A percentile compares a stretch with the other conserved stretches of the same genome.
Evolutionary conservation across 1,140 invertebrate genomes (phyloP).

Genomic region (Drosophila oshimai): DNA sequence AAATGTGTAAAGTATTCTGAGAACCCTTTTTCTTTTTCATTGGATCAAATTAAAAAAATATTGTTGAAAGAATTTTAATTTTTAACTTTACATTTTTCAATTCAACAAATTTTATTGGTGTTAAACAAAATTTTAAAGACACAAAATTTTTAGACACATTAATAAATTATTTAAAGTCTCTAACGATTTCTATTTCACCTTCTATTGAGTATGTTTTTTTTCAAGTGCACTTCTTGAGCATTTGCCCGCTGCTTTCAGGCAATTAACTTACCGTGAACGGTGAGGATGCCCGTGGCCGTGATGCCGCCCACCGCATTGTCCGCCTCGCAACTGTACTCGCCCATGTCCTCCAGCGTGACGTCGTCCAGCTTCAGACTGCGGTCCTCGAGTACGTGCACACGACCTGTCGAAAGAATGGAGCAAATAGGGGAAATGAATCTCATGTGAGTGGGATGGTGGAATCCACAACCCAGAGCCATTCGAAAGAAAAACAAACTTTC

Average conservation of each 20-base stretch:
- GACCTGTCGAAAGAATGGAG: conserved; percentile 74
- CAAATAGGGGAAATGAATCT: conserved; percentile 13
- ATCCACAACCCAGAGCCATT: not conserved
- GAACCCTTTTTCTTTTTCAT: no score
- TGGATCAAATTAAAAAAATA: no score
- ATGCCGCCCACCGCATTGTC: conserved; percentile 93
- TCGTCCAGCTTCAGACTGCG: conserved; percentile 90
- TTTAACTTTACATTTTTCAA: no score
- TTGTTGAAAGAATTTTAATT: no score
- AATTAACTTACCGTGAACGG: conserved; percentile 88
- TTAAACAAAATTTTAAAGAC: not conserved
- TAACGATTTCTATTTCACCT: not conserved
- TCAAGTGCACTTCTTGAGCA: not conserved
- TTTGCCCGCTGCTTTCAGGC: conserved; percentile 3
- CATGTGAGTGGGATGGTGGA: conserved; percentile 11
- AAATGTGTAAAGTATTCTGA: no score
- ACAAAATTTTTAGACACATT: no score
- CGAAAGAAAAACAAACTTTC: conserved; percentile 54
- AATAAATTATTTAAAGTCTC: no score
- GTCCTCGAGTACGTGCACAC: conserved; percentile 91
- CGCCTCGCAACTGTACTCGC: conserved; percentile 95
- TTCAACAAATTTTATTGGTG: no score
- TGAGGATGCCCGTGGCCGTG: conserved; percentile 90
- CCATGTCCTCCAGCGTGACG: conserved; percentile 90
- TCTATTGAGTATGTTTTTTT: not conserved